Percentiles rank a stretch among this genome's conserved stretches.
phyloP scores from a whole-genome alignment of 1,140 invertebrate genomes.

The Cydia strobilella region DNA sequence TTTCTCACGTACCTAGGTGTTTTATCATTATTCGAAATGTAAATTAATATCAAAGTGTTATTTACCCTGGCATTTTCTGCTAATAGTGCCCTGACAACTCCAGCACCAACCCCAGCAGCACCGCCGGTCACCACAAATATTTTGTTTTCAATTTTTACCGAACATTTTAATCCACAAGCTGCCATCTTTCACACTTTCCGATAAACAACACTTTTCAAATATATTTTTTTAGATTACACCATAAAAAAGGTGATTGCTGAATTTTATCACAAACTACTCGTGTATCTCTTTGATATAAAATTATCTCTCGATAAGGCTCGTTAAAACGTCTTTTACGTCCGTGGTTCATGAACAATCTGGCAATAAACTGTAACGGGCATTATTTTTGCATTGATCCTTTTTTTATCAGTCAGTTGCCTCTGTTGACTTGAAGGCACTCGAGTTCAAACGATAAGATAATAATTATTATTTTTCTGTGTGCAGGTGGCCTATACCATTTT shows the following conservation, averaged over 20 bases:
- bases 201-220: neutral
- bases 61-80: constrained; percentile 64
- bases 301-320: constrained; percentile 11
- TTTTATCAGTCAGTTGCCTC: constrained; percentile 6
- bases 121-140: constrained; percentile 70
- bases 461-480: neutral
- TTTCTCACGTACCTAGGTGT: neutral
- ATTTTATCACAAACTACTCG: neutral
- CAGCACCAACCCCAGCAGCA: constrained; percentile 63
- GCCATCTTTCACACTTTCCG: neutral
- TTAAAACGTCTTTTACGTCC: constrained; percentile 26
- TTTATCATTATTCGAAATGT: neutral
- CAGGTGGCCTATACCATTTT: neutral
- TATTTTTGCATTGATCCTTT: constrained; percentile 2
- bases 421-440: neutral
- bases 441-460: constrained; percentile 3
- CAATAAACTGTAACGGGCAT: neutral
- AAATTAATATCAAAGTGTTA: constrained; percentile 18
- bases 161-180: constrained; percentile 29
- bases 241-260: neutral
- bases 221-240: neutral
- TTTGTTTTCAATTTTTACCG: constrained; percentile 52
- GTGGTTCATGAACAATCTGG: neutral
- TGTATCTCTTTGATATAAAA: neutral
- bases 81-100: constrained; percentile 53